Evolutionary conservation across 2,888 invertebrate species (phyloP).

Genomic region (Hypena proboscidalis): DNA sequence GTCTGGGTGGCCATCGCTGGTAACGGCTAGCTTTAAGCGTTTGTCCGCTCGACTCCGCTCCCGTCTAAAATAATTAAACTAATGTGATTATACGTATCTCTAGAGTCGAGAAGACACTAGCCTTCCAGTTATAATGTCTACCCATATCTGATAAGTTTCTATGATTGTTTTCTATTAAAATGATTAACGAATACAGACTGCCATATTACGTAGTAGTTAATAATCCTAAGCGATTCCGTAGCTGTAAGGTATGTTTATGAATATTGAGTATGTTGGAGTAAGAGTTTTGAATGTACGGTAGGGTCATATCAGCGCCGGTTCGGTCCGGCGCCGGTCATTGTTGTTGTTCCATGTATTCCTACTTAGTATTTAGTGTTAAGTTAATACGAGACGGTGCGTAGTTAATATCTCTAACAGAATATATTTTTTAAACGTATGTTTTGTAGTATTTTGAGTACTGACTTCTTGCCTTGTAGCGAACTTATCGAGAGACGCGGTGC

Average conservation of each 20-base stretch:
- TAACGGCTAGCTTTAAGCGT: no score
- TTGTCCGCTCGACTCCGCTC: no score
- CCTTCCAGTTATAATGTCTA: conserved; percentile 15
- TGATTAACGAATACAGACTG: conserved; percentile 57
- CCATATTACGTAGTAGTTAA: conserved; percentile 59
- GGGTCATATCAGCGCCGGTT: conserved; percentile 23
- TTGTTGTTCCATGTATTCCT: conserved; percentile 22
- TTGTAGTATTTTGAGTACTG: conserved; percentile 22
- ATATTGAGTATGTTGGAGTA: conserved; percentile 3
- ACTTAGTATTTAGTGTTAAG: conserved; percentile 14
- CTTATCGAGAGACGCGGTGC: conserved; percentile 43
- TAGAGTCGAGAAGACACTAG: conserved; percentile 12
- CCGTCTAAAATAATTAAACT: neutral
- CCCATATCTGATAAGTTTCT: conserved; percentile 22
- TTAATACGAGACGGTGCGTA: conserved; percentile 22
- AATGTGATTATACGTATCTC: conserved; percentile 10
- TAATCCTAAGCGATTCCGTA: conserved; percentile 32
- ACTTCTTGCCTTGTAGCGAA: conserved; percentile 44
- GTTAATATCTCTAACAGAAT: conserved; percentile 20
- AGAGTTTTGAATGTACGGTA: neutral
- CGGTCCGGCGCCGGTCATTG: conserved; percentile 1
- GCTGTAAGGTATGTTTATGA: conserved; percentile 28
- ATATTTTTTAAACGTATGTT: conserved; percentile 32
- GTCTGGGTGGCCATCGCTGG: no score
- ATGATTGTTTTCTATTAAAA: conserved; percentile 30